These are phyloP conservation scores for Corythucha ciliata DNA, from an alignment of 2,888 invertebrate species.

Conservation along the genomic window DNA sequence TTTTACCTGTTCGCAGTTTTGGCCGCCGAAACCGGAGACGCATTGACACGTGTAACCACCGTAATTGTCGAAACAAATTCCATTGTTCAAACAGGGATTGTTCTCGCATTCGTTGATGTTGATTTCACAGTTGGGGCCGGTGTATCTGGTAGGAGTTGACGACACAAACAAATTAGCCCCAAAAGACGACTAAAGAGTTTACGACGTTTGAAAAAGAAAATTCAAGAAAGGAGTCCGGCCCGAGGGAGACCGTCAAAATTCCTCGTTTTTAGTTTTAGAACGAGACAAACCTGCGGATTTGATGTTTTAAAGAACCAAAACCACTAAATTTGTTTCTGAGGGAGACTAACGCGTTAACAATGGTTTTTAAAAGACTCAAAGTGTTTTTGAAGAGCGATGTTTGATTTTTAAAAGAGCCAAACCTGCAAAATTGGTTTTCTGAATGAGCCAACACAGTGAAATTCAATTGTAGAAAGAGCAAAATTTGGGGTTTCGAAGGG, in stretches of 20 bases:
- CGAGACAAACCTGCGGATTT: too few relatives aligned
- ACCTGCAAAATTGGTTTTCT: too few relatives aligned
- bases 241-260: too few relatives aligned
- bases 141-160: constrained; percentile 26
- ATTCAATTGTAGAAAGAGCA: too few relatives aligned
- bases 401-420: too few relatives aligned
- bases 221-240: not conserved
- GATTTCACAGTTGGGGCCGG: constrained; percentile 52
- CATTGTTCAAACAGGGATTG: constrained; percentile 61
- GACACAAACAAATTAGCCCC: not conserved
- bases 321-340: too few relatives aligned
- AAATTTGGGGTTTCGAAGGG: too few relatives aligned
- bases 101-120: constrained; percentile 72
- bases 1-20: constrained; percentile 60
- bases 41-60: constrained; percentile 73
- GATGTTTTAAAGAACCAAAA: too few relatives aligned
- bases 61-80: constrained; percentile 72
- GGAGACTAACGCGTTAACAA: too few relatives aligned
- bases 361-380: too few relatives aligned
- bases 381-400: too few relatives aligned
- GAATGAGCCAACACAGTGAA: too few relatives aligned
- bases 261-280: not conserved
- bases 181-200: constrained; percentile 1
- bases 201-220: constrained; percentile 1
- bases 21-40: constrained; percentile 66